Conservation (phyloP, 2,113 vertebrate species). For the Salvelinus sp. region DNA sequence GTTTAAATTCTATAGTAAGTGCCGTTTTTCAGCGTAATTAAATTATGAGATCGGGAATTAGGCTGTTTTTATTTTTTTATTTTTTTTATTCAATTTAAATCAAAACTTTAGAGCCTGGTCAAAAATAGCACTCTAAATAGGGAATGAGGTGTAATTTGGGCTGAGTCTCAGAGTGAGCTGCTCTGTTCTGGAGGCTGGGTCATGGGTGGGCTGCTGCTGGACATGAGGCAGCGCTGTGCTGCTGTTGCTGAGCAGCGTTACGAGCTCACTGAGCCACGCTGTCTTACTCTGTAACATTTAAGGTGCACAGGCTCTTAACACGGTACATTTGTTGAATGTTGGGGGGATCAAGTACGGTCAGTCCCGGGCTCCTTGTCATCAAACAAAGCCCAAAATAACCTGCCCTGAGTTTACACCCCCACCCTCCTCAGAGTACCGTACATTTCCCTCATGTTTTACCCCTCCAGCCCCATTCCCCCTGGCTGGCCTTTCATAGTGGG, state of each 20-base stretch:
- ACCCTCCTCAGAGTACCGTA: too few relatives aligned
- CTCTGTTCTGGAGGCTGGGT: background rate
- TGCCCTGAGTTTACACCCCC: background rate
- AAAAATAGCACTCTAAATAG: background rate
- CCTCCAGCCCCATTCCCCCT: slow-evolving; percentile 6
- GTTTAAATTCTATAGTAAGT: too few relatives aligned
- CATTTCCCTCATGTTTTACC: slow-evolving; percentile 7
- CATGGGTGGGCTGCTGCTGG: background rate
- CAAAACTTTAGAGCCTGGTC: too few relatives aligned
- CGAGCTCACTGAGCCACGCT: background rate
- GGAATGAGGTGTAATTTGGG: background rate
- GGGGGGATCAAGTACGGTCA: background rate
- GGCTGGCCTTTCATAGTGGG: background rate
- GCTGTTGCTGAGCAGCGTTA: background rate
- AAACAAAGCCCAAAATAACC: background rate
- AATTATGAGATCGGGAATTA: too few relatives aligned
- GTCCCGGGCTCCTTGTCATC: background rate
- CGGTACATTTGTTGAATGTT: background rate
- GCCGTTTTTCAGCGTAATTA: too few relatives aligned
- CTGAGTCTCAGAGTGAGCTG: background rate
- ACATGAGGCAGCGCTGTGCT: background rate
- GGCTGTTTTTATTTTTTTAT: too few relatives aligned
- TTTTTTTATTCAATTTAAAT: too few relatives aligned
- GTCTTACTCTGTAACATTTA: background rate
- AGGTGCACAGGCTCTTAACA: background rate